Base-by-base conservation (phyloP, 1,140 invertebrate genomes). In the Chrysopa pallens region DNA sequence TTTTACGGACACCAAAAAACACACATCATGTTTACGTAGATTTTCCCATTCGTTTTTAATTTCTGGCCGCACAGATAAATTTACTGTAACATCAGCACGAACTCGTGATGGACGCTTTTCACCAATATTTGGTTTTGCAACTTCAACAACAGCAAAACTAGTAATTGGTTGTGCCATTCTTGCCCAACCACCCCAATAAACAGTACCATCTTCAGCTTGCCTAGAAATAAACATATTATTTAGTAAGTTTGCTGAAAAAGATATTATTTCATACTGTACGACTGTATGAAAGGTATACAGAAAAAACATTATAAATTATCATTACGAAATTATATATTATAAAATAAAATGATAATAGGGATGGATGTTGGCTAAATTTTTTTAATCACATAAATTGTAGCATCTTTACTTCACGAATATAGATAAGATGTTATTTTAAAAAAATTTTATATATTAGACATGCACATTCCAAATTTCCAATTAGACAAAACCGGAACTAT, bases 41-140 rank as follows among this genome's bases (percentile, higher is more conserved):
- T 79, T 84, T 63, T 98, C 93, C 96, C 96, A 99, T 63, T 99
- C 96, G 12, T 72, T 69, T 63, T 96, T 94, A 27, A 98, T 86
- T 54, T 96, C 89, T 28, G 74, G 73, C 27, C 89, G 68, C 0
- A 92, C 81, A 53, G 82, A 92, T 1, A 99, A 67, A 45, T 90
- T 93, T 1, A 99, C 80, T 0, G 84, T 84, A 8, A 98, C 78
- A 56, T 98, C 94, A 35, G 92, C 94, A 36, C 88, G 70, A 0
- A 99, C 95, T 44, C 88, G 63, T 0, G 92, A 91, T 0, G 96
- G 96, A 45, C 87, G 79, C 54, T 85, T 91, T 60, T 98, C 93
- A 69, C 59, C 80, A 8, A 90, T 80, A 58, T 87, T 85, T 0
- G 84, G 84, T 54, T 88, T 88, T 1, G 82, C 79, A 1, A 90